A percentile compares a stretch with the other conserved stretches of the same genome.
Evolutionary conservation across 2,888 invertebrate species (phyloP).

Genomic region (Cephus nigrinus): DNA sequence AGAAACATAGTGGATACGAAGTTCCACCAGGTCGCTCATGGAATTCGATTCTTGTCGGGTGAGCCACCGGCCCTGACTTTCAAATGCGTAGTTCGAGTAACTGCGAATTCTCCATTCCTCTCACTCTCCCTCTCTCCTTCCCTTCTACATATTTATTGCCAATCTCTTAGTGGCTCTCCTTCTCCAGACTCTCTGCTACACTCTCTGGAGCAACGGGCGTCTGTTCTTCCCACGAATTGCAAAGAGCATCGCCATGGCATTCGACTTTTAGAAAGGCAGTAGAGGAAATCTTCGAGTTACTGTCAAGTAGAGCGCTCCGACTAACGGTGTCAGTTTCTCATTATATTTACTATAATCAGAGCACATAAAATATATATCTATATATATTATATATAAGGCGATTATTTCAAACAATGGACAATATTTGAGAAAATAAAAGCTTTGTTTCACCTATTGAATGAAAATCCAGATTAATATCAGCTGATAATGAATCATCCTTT

Average conservation of each 20-base stretch:
- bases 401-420: not conserved
- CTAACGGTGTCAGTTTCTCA: not conserved
- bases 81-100: conserved; percentile 1
- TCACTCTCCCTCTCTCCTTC: not conserved
- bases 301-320: not conserved
- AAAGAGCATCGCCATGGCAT: not conserved
- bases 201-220: not conserved
- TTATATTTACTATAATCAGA: not conserved
- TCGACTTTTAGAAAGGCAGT: not conserved
- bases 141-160: not conserved
- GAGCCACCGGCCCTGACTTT: conserved; percentile 5
- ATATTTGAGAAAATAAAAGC: not conserved
- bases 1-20: not conserved
- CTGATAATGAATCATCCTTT: not conserved
- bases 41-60: not conserved
- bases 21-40: not conserved
- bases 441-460: not conserved
- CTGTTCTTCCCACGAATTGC: not conserved
- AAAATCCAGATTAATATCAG: not conserved
- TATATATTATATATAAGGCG: too few species aligned
- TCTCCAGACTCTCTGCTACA: not conserved
- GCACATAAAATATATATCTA: not conserved
- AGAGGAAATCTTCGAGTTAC: not conserved
- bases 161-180: not conserved
- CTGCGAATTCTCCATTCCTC: conserved; percentile 1